Percentiles rank a stretch among this genome's conserved stretches.
Conservation (phyloP, 1,140 invertebrate genomes). For the Megalonaias nervosa region DNA sequence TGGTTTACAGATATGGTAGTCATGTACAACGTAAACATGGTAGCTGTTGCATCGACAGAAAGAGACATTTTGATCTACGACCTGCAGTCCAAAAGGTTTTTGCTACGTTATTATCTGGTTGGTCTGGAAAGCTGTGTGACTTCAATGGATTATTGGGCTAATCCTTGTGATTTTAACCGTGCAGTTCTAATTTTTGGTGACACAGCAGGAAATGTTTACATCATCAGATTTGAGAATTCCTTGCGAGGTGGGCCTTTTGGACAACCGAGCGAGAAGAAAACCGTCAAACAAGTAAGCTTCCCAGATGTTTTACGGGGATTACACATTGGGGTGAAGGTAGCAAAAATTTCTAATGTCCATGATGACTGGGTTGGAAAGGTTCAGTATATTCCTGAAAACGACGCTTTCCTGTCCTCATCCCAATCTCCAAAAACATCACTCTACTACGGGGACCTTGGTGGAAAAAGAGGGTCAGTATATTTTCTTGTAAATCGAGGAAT, state of each 20-base stretch:
- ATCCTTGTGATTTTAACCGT: constrained; percentile 41
- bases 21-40: constrained; percentile 61
- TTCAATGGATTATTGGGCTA: constrained; percentile 61
- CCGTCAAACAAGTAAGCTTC: constrained; percentile 42
- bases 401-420: constrained; percentile 56
- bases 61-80: constrained; percentile 61
- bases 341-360: constrained; percentile 45
- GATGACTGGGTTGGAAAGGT: constrained; percentile 61
- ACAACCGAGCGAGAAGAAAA: constrained; percentile 34
- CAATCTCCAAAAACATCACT: constrained; percentile 44
- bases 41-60: constrained; percentile 56
- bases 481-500: constrained; percentile 58
- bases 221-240: constrained; percentile 47
- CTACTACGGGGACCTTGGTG: constrained; percentile 50
- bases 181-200: constrained; percentile 60
- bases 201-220: constrained; percentile 51
- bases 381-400: constrained; percentile 47
- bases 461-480: constrained; percentile 43
- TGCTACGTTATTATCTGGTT: constrained; percentile 45
- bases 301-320: constrained; percentile 49
- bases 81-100: constrained; percentile 47
- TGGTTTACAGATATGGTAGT: constrained; percentile 60
- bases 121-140: constrained; percentile 50
- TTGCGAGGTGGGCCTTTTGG: constrained; percentile 52
- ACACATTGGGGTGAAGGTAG: constrained; percentile 39